These are phyloP conservation scores for Myxocyprinus asiaticus DNA, from an alignment of 2,113 vertebrate genomes.

Conservation along the genomic window DNA sequence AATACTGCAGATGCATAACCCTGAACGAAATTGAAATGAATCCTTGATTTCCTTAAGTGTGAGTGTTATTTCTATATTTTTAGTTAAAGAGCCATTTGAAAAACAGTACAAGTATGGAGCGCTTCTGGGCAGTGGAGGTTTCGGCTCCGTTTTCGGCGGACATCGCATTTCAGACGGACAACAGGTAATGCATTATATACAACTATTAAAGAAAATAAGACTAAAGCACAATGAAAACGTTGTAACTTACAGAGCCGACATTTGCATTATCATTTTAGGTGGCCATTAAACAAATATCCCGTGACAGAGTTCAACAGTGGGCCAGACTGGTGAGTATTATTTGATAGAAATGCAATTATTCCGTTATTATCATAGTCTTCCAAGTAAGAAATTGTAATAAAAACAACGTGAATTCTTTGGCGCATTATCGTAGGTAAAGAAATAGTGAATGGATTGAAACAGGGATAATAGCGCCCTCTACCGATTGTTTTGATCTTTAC, in stretches of 20 bases:
- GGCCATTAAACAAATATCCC: constrained; percentile 82
- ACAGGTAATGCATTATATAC: constrained; percentile 63
- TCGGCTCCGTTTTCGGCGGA: constrained; percentile 77
- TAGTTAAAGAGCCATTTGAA: constrained; percentile 74
- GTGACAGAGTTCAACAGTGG: constrained; percentile 78
- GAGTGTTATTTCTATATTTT: background rate
- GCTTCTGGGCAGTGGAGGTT: constrained; percentile 78
- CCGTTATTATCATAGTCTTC: background rate
- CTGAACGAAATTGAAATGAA: too few relatives aligned
- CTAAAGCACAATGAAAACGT: background rate
- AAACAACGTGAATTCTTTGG: background rate
- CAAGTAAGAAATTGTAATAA: background rate
- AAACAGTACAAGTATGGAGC: constrained; percentile 70
- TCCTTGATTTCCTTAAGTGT: background rate
- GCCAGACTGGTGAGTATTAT: constrained; percentile 76
- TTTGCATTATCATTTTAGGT: constrained; percentile 69
- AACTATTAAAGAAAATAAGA: background rate
- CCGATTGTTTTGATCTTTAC: constrained; percentile 46
- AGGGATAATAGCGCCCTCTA: constrained; percentile 54
- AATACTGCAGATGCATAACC: too few relatives aligned
- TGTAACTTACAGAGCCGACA: background rate
- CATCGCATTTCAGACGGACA: constrained; percentile 73
- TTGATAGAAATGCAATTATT: background rate
- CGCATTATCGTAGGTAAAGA: background rate
- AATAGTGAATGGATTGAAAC: background rate